A percentile compares a stretch with the other conserved stretches of the same genome.
Evolutionary conservation across 2,797 vertebrate species (phyloP).

Genomic region (Neostethus bicornis): DNA sequence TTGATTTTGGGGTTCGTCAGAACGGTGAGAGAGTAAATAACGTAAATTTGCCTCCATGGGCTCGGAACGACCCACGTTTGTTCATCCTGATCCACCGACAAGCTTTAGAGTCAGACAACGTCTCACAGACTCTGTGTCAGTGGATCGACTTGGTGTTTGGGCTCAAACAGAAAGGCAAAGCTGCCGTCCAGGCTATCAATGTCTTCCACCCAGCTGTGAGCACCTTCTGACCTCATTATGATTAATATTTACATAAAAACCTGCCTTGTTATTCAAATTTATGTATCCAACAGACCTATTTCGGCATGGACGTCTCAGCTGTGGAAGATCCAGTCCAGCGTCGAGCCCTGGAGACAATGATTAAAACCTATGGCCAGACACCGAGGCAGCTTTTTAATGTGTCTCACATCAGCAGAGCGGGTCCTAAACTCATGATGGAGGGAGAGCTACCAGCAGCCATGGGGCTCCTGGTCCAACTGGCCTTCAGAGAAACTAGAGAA

Average conservation of each 20-base stretch:
- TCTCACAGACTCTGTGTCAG: constrained; percentile 96
- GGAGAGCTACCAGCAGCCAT: constrained; percentile 96
- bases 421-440: constrained; percentile 88
- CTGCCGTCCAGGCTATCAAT: constrained; percentile 97
- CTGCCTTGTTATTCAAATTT: not conserved
- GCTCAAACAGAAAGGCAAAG: constrained; percentile 98
- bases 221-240: not conserved
- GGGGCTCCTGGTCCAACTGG: constrained; percentile 96
- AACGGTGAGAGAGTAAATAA: constrained; percentile 97
- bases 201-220: constrained; percentile 98
- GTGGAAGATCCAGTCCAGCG: constrained; percentile 98
- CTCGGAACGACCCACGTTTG: constrained; percentile 94
- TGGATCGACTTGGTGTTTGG: constrained; percentile 99
- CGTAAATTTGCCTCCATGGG: constrained; percentile 96
- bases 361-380: constrained; percentile 97
- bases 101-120: constrained; percentile 94
- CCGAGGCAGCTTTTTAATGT: constrained; percentile 93
- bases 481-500: constrained; percentile 93
- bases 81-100: constrained; percentile 97
- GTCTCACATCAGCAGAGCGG: constrained; percentile 86
- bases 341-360: constrained; percentile 97
- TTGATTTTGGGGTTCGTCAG: constrained; percentile 97
- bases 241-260: not conserved
- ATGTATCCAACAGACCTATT: constrained; percentile 86
- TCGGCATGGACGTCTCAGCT: constrained; percentile 98